Percentiles rank a stretch among this genome's conserved stretches.
These are phyloP conservation scores for Pissodes strobi DNA, from an alignment of 1,140 invertebrate species.

Conservation along the genomic window DNA sequence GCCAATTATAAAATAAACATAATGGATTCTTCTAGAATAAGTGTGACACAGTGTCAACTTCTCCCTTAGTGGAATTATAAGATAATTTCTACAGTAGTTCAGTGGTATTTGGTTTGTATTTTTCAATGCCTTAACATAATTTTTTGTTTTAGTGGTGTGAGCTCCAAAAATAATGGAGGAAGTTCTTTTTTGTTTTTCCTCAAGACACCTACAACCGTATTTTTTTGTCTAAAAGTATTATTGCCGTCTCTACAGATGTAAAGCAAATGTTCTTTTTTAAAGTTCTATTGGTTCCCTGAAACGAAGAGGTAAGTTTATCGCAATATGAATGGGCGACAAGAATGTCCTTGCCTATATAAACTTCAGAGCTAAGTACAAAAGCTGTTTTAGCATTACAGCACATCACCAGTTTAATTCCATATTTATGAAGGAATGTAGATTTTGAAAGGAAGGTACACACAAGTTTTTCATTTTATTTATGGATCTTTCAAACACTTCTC, in stretches of 20 bases:
- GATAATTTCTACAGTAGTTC: constrained; percentile 15
- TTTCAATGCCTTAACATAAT: too few relatives aligned
- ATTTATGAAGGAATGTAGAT: neutral
- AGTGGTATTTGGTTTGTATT: neutral
- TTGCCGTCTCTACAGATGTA: constrained; percentile 15
- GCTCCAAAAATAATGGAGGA: constrained; percentile 43
- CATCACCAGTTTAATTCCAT: neutral
- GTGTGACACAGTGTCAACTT: constrained; percentile 9
- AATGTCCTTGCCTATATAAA: neutral
- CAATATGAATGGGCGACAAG: neutral
- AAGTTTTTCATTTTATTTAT: too few relatives aligned
- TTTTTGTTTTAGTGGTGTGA: neutral
- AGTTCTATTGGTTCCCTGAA: too few relatives aligned
- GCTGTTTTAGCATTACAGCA: too few relatives aligned
- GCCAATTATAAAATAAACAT: constrained; percentile 9
- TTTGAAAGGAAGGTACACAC: neutral
- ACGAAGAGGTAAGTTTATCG: too few relatives aligned
- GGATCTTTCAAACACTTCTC: too few relatives aligned
- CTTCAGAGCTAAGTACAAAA: too few relatives aligned
- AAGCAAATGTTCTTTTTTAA: too few relatives aligned
- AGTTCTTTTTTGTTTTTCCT: constrained; percentile 57
- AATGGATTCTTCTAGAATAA: constrained; percentile 3
- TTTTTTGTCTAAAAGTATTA: constrained; percentile 45
- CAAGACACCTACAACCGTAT: constrained; percentile 55
- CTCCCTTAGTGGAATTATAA: constrained; percentile 26